These are phyloP conservation scores for Cliona cf. orientalis DNA, from an alignment of 37 sponge, comb jelly and placozoan genomes.

Conservation along the genomic window DNA sequence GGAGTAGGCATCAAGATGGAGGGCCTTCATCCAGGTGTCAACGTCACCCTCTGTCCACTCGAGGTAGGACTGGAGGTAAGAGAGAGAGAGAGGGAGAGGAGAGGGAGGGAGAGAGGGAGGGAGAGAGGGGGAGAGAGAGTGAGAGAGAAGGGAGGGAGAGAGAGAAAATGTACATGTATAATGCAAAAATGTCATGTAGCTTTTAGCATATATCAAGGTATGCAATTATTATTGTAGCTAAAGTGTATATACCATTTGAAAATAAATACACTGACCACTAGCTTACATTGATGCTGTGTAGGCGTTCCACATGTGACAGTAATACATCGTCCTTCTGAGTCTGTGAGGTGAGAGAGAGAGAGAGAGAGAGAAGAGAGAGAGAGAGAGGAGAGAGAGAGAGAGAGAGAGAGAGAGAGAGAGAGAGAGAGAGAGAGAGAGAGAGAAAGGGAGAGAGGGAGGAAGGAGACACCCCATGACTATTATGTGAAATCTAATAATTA, in stretches of 20 bases:
- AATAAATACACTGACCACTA: no score
- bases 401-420: neutral
- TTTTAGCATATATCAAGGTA: no score
- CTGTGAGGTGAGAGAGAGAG: neutral
- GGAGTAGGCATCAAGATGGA: slow-evolving; percentile 61
- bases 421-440: neutral
- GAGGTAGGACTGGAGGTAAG: slow-evolving; percentile 49
- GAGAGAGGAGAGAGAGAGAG: neutral
- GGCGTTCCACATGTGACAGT: no score
- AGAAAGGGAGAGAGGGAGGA: neutral
- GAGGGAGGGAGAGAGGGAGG: slow-evolving; percentile 9
- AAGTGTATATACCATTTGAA: no score
- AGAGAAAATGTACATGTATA: neutral
- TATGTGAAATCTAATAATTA: no score
- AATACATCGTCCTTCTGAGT: no score
- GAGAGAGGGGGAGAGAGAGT: neutral
- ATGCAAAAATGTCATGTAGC: no score
- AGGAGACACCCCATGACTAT: no score
- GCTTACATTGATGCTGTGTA: no score
- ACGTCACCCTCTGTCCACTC: slow-evolving; percentile 72
- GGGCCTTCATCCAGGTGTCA: slow-evolving; percentile 74
- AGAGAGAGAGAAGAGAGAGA: neutral
- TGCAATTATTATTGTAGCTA: no score
- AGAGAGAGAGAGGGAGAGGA: slow-evolving; percentile 6
- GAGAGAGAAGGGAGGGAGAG: slow-evolving; percentile 5